Evolutionary conservation across 2,888 invertebrate genomes (phyloP), one percentile per base, ranked within the genome.

Genomic region (Anarsia innoxiella): DNA sequence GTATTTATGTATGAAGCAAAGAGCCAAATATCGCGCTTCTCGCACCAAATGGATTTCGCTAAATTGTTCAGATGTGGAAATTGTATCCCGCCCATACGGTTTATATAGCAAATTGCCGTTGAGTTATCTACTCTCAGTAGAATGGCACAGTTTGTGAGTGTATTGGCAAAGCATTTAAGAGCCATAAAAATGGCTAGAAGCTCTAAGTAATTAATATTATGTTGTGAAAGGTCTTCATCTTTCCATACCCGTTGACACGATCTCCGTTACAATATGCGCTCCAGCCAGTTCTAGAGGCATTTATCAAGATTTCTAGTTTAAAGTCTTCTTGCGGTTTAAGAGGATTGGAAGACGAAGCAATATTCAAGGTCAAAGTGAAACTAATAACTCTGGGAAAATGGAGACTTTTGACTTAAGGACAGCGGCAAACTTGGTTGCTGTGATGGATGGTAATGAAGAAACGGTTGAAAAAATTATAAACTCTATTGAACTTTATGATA

Each of bases 21-120:
- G 4, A 30, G 10, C 30, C 16, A 30, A 15, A 30, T 15, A 15
- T 30, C 31, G 8, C 32, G 31, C 5, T 28, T n/a, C 25, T 41
- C 36, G 10, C 38, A 41, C 37, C 37, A 41, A 11, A 37, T 35
- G 9, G 30, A 11, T 23, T 30, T 26, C 9, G 36, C 16, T 5
- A 39, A 13, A n/a, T 30, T 9, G 10, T 27, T 15, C 1, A 34
- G 10, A 8, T 33, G 33, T 1, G 32, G 32, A 19, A 23, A 32
- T 10, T 32, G 32, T 3, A 32, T 23, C 1, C 33, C 33, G 1
- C 33, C 26, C 15, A 26, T 15, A 1, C 23, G 14, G 6, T 30
- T 36, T 5, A 36, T 12, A 25, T 30, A 14, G 25, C 25, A 9
- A n/a, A 25, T 25, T 9, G 25, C 25, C 5, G 25, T 28, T 3